Evolutionary conservation across 2,888 invertebrate species (phyloP).

Genomic region (Callyntrura guangdongensis): DNA sequence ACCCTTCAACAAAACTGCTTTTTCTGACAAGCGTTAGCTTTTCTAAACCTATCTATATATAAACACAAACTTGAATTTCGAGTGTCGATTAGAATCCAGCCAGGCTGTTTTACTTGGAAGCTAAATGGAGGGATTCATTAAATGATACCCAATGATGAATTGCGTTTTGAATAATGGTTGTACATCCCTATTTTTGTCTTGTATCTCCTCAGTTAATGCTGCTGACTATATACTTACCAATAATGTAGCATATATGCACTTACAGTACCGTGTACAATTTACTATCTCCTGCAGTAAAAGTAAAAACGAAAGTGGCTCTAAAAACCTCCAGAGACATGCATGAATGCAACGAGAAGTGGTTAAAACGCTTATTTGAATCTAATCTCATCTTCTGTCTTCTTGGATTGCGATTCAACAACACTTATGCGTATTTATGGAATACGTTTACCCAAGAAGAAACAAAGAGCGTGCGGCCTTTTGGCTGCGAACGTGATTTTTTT

Average conservation of each 20-base stretch:
- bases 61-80: not conserved
- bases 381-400: slow-evolving; percentile 44
- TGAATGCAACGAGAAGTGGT: slow-evolving; percentile 48
- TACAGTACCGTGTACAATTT: not conserved
- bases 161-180: too few relatives aligned
- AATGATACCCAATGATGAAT: too few relatives aligned
- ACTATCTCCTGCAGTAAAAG: not conserved
- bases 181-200: too few relatives aligned
- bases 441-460: slow-evolving; percentile 26
- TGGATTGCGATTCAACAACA: not conserved
- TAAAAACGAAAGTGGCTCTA: not conserved
- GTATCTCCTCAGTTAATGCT: too few relatives aligned
- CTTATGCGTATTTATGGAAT: not conserved
- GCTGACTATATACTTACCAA: too few relatives aligned
- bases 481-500: slow-evolving; percentile 23
- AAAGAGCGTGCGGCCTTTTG: slow-evolving; percentile 34
- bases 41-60: not conserved
- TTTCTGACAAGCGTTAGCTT: too few relatives aligned
- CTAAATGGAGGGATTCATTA: too few relatives aligned
- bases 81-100: too few relatives aligned
- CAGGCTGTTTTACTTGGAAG: too few relatives aligned
- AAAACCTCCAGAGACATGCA: slow-evolving; percentile 29
- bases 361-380: slow-evolving; percentile 46
- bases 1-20: too few relatives aligned
- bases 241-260: not conserved